These are phyloP conservation scores for Leptodirus hochenwartii DNA, from an alignment of 2,888 invertebrate species.

Conservation along the genomic window DNA sequence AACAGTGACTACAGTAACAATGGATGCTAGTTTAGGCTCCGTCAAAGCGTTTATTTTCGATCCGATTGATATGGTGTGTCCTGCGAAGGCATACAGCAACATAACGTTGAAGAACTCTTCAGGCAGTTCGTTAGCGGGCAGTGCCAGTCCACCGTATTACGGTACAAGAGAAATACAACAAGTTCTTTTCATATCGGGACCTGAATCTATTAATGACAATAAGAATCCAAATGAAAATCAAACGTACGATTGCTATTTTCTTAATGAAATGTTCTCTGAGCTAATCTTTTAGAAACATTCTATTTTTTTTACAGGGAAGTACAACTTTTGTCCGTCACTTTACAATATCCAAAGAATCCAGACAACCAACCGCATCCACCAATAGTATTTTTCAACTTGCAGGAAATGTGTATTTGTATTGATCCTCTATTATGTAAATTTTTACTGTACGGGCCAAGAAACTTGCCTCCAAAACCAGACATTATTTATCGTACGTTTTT, in stretches of 20 bases:
- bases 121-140: slow-evolving; percentile 1
- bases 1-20: slow-evolving; percentile 25
- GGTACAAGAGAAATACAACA: slow-evolving; percentile 26
- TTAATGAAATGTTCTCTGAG: not conserved
- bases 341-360: slow-evolving; percentile 28
- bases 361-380: slow-evolving; percentile 29
- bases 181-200: slow-evolving; percentile 35
- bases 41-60: slow-evolving; percentile 34
- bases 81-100: slow-evolving; percentile 5
- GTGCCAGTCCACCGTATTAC: slow-evolving; percentile 6
- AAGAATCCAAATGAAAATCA: slow-evolving; percentile 7
- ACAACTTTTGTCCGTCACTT: slow-evolving; percentile 24
- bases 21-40: slow-evolving; percentile 25
- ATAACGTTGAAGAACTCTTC: not conserved
- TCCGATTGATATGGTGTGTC: slow-evolving; percentile 15
- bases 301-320: slow-evolving; percentile 15
- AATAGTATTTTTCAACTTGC: slow-evolving; percentile 30
- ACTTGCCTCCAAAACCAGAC: slow-evolving; percentile 11
- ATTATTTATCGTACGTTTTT: slow-evolving; percentile 9
- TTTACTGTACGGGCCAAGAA: slow-evolving; percentile 35
- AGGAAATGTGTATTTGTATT: slow-evolving; percentile 33
- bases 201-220: slow-evolving; percentile 23
- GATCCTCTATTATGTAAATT: slow-evolving; percentile 48
- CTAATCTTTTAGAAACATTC: too few relatives aligned
- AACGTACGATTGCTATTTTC: not conserved